Percentiles rank a stretch among this genome's conserved stretches.
phyloP scores from a whole-genome alignment of 2,797 vertebrate species.

The Labroides dimidiatus region DNA sequence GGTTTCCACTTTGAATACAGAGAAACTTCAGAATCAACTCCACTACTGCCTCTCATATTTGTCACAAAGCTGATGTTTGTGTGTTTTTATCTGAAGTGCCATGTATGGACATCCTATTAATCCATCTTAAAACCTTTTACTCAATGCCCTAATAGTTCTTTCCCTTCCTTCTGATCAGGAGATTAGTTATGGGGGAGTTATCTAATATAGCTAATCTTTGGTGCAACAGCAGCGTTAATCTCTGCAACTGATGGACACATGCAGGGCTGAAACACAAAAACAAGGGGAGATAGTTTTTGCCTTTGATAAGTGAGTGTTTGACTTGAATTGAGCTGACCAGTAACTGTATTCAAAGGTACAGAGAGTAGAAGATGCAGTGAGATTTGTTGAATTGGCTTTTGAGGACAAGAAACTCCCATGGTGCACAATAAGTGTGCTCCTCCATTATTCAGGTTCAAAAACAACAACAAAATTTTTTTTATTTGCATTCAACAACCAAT shows the following conservation, averaged over 20 bases:
- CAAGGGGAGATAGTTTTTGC: background rate
- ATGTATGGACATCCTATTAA: background rate
- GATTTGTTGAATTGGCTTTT: too few relatives aligned
- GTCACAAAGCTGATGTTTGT: background rate
- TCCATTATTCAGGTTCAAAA: too few relatives aligned
- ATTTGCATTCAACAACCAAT: too few relatives aligned
- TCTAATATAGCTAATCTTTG: constrained; percentile 15
- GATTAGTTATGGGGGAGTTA: background rate
- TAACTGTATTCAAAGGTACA: constrained; percentile 2
- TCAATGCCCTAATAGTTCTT: background rate
- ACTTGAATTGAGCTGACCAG: constrained; percentile 6
- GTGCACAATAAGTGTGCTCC: too few relatives aligned
- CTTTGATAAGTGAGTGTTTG: background rate
- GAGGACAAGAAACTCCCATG: too few relatives aligned
- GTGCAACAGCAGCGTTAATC: background rate
- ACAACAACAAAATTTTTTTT: too few relatives aligned
- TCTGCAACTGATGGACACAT: background rate
- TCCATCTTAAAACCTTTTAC: background rate
- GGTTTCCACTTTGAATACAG: constrained; percentile 34
- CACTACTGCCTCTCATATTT: background rate
- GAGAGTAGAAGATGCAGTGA: too few relatives aligned
- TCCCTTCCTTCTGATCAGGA: background rate
- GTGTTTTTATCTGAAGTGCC: too few relatives aligned
- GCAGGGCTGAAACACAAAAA: background rate
- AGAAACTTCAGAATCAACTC: constrained; percentile 6